Base-by-base conservation (phyloP, 2,113 vertebrate species). In the Bucco capensis region DNA sequence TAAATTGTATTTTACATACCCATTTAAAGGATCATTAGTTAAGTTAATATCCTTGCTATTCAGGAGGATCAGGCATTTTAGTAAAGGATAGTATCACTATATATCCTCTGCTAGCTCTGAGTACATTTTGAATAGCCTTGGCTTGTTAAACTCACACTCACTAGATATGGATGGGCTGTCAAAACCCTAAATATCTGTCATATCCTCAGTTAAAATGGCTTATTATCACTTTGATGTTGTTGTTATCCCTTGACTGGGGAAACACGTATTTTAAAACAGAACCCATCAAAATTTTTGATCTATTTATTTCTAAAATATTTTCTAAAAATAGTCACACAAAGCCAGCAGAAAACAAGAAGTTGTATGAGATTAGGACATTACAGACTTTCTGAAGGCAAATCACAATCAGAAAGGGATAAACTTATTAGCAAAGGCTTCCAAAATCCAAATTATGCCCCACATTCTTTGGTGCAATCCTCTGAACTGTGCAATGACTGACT, bases 11-110 rank as follows among this genome's bases (percentile, higher is more conserved):
- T 97, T 97, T 97, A 97, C 96, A 96, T 93, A 96, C 79, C 93
- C 96, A 97, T 97, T 97, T 98, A 97, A 97, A 96, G 97, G 97
- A 97, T 97, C 97, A 97, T 97, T 98, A 98, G 96, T 97, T 97
- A 97, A 97, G 96, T 97, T 97, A 98, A 97, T 97, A 97, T 83
- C 89, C 89, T 93, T 95, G 95, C 79, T 95, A 80, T 94, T 93
- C 88, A 93, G 56, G 35, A 96, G 57, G 71, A 95, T 88, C 84
- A 95, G 91, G 83, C 88, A 91, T 83, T 96, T 96, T 83, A 51
- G 50, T 70, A 90, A 94, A 96, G 86, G 62, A 86, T 60, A 84
- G 64, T 83, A 81, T 96, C 66, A 57, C 75, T 73, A 14, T 78
- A 74, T 70, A 91, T 87, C 79, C 54, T 90, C 31, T 83, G 76